These are phyloP conservation scores for Paramuricea clavata DNA, from an alignment of 92 coral and sea anemone genomes.

Conservation along the genomic window DNA sequence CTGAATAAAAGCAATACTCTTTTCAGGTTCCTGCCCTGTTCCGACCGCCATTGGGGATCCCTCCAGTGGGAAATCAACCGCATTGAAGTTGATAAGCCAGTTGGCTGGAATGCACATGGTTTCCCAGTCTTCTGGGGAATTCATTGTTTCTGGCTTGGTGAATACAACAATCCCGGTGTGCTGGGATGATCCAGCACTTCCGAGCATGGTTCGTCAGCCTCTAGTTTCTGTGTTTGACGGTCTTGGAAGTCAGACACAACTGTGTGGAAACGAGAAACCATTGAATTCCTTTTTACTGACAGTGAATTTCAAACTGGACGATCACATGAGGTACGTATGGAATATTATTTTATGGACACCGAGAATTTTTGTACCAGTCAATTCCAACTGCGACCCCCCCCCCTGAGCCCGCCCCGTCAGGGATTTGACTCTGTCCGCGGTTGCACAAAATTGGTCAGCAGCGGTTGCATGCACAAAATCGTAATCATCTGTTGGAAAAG, in stretches of 20 bases:
- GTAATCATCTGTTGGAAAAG: too few species aligned
- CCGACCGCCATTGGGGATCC: too few species aligned
- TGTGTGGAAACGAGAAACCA: constrained; percentile 1
- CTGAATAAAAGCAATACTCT: too few species aligned
- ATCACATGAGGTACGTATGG: constrained; percentile 5
- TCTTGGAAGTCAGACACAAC: neutral
- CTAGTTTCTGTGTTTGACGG: neutral
- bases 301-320: neutral
- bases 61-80: constrained; percentile 28
- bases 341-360: too few species aligned
- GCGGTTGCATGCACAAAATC: too few species aligned
- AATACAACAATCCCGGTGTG: neutral
- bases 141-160: too few species aligned
- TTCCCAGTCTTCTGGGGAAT: neutral
- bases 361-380: too few species aligned
- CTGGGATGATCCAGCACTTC: neutral
- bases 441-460: too few species aligned
- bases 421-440: too few species aligned
- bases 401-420: too few species aligned
- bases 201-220: neutral
- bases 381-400: too few species aligned
- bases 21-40: too few species aligned
- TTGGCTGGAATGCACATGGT: neutral
- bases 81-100: neutral
- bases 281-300: neutral